Evolutionary conservation across 1,140 invertebrate genomes (phyloP).

Genomic region (Lamellibrachia luymesi): DNA sequence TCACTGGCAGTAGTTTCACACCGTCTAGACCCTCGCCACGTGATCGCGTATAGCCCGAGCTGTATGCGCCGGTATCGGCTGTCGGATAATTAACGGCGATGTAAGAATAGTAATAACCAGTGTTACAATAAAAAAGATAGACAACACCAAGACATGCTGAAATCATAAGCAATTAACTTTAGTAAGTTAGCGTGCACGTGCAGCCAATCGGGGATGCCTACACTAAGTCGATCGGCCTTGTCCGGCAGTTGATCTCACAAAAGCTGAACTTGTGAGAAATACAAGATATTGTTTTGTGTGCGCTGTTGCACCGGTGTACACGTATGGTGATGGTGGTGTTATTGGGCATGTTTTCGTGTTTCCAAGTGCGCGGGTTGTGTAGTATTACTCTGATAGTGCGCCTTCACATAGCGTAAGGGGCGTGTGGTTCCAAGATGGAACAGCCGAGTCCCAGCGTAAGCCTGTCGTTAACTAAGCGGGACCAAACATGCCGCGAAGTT

Average conservation of each 20-base stretch:
- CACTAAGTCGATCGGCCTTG: no score
- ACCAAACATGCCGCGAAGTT: constrained; percentile 3
- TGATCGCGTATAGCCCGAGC: not conserved
- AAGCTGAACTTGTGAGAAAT: no score
- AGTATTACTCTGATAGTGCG: no score
- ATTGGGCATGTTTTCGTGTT: not conserved
- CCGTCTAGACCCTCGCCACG: not conserved
- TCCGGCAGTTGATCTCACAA: no score
- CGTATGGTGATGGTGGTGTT: not conserved
- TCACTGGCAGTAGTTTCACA: not conserved
- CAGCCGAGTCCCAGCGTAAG: not conserved
- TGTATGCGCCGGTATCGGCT: not conserved
- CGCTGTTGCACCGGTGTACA: no score
- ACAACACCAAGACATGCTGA: no score
- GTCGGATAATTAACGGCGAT: not conserved
- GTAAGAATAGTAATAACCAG: not conserved
- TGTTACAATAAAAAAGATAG: not conserved
- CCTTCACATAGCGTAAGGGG: not conserved
- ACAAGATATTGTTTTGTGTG: no score
- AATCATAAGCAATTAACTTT: no score
- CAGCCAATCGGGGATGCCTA: no score
- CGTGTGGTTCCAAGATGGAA: not conserved
- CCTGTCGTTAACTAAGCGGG: not conserved
- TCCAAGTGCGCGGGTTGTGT: not conserved
- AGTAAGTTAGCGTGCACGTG: no score